Evolutionary conservation across 2,797 vertebrate species (phyloP).

Genomic region (Menidia menidia): DNA sequence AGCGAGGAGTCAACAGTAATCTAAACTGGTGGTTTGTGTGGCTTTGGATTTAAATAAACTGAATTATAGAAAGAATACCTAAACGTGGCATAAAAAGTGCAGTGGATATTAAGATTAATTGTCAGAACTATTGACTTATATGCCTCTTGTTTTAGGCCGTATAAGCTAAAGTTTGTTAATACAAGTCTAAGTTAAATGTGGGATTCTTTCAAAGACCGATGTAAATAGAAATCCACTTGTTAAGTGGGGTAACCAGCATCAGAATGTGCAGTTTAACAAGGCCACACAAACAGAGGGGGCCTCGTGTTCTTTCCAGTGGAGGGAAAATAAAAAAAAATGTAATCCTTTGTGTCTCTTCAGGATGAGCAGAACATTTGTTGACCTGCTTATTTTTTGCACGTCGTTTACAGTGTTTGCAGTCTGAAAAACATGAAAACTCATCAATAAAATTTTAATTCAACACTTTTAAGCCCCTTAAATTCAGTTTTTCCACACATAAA

Average conservation of each 20-base stretch:
- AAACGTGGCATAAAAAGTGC: not conserved
- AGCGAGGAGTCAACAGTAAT: not conserved
- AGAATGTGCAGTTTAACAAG: not conserved
- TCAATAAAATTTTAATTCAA: slow-evolving; percentile 42
- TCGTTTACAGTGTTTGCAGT: slow-evolving; percentile 15
- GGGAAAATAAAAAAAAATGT: slow-evolving; percentile 6
- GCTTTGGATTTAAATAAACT: not conserved
- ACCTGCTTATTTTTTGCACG: slow-evolving; percentile 31
- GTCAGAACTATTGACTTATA: too few relatives aligned
- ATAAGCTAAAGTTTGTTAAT: not conserved
- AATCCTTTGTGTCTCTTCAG: not conserved
- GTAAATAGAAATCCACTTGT: not conserved
- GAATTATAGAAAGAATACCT: too few relatives aligned
- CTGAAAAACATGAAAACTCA: slow-evolving; percentile 19
- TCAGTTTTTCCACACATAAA: slow-evolving; percentile 46
- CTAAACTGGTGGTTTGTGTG: not conserved
- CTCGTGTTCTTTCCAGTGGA: not conserved
- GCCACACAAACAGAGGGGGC: not conserved
- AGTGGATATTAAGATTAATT: not conserved
- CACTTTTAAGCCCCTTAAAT: slow-evolving; percentile 31
- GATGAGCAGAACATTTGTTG: slow-evolving; percentile 26
- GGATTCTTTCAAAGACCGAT: not conserved
- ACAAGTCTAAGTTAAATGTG: not conserved
- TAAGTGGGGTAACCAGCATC: not conserved
- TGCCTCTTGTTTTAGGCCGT: not conserved